A percentile compares a stretch with the other conserved stretches of the same genome.
Evolutionary conservation across 1,140 invertebrate genomes (phyloP).

Genomic region (Daktulosphaira vitifoliae): DNA sequence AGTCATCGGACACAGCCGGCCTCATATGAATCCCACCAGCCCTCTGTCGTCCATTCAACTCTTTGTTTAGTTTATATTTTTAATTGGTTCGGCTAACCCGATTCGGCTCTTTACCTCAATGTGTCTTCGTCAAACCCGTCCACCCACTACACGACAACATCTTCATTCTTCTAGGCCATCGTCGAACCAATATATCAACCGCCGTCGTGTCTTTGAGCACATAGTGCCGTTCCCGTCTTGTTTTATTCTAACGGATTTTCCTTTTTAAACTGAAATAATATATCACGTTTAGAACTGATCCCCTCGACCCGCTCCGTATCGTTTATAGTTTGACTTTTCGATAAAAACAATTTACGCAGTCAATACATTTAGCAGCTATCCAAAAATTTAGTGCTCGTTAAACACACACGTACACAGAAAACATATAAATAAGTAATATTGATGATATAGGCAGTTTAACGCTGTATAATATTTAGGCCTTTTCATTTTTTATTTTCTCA

Average conservation of each 20-base stretch:
- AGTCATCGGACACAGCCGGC: neutral
- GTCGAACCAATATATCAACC: neutral
- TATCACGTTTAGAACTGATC: conserved; percentile 1
- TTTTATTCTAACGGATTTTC: too few species aligned
- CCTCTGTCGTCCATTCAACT: too few species aligned
- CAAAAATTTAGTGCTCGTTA: neutral
- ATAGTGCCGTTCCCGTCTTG: neutral
- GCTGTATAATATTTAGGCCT: too few species aligned
- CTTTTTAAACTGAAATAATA: neutral
- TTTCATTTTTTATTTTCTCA: too few species aligned
- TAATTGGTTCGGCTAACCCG: conserved; percentile 11
- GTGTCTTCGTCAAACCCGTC: conserved; percentile 12
- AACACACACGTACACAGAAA: too few species aligned
- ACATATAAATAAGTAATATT: too few species aligned
- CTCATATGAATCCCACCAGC: neutral
- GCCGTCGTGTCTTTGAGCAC: neutral
- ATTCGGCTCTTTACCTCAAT: neutral
- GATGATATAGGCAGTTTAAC: too few species aligned
- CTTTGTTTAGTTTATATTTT: neutral
- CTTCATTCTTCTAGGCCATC: neutral
- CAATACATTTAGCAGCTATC: too few species aligned
- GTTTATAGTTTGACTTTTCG: neutral
- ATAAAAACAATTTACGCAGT: conserved; percentile 28
- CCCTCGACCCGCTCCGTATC: too few species aligned
- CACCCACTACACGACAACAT: neutral